Conservation (phyloP, 2,797 vertebrate species). For the Girardinus metallicus region DNA sequence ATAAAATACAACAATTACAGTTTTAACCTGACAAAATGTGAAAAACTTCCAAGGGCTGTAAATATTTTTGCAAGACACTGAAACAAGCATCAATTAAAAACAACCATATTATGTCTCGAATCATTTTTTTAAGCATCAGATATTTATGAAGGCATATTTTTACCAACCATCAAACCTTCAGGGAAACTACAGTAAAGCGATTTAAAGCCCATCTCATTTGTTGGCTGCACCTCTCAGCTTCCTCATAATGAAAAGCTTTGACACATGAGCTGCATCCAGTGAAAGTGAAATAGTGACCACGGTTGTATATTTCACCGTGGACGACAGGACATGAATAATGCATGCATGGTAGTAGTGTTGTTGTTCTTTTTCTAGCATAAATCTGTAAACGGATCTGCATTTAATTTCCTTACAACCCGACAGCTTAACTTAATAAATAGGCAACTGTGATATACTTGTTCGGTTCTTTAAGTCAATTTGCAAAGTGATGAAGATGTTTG, state of each 20-base stretch:
- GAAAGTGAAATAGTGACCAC: conserved; percentile 36
- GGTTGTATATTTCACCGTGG: conserved; percentile 2
- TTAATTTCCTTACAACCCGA: conserved; percentile 22
- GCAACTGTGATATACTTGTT: conserved; percentile 11
- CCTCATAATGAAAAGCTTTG: conserved; percentile 31
- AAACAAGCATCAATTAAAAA: conserved; percentile 37
- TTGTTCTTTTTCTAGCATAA: conserved; percentile 30
- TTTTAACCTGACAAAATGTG: neutral
- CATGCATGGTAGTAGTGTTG: conserved; percentile 27
- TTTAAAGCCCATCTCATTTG: neutral
- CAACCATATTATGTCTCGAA: conserved; percentile 26
- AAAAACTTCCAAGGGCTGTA: neutral
- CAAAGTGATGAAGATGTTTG: conserved; percentile 16
- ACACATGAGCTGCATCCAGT: conserved; percentile 40
- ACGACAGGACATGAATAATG: conserved; percentile 41
- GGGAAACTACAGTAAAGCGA: conserved; percentile 28
- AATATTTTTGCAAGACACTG: neutral
- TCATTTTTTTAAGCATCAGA: neutral
- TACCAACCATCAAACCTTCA: neutral
- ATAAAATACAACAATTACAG: neutral
- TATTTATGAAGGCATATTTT: conserved; percentile 4
- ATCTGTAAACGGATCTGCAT: conserved; percentile 25
- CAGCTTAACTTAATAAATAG: conserved; percentile 14
- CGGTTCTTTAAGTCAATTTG: conserved; percentile 11
- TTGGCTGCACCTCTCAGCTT: conserved; percentile 25